Evolutionary conservation across 1,140 invertebrate species (phyloP), one percentile per base, ranked within the genome.

Genomic region (Drosophila albomicans): DNA sequence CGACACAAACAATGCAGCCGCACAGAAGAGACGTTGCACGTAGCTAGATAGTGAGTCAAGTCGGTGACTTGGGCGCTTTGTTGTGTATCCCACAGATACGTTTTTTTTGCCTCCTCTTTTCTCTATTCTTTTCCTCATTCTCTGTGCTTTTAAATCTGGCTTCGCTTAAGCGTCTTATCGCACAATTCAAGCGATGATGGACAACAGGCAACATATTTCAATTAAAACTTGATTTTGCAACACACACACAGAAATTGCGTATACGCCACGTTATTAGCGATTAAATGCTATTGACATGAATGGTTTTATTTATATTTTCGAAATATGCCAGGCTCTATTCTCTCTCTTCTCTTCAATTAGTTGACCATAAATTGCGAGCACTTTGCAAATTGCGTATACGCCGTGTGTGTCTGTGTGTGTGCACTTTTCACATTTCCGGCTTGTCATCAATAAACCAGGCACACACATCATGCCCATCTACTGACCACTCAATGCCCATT

Each of bases 51-150:
- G 30, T 49, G 76, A 82, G 76, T 78, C 82, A 87, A 86, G 79
- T 73, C 59, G 69, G 68, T 62, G 61, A 38, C 35, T 78, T 75
- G 75, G 81, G 75, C 54, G 66, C 59, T 45, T 46, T 75, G 72
- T 54, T 75, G 72, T 84, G 72, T 77, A 80, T 84, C 77, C 51
- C 56, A 66, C 68, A 70, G 71, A 77, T 79, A 71, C 72, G 52
- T 76, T 69, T 25, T 20, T 52, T 76, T 69, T 70, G 15, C 41
- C 62, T 43, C 41, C 10, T 52, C 72, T 69, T 67, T 20, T 57
- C 62, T 51, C 41, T 70, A 41, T 61, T 69, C 15, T 15, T 5
- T 25, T 75, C 35, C 8, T 7, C 35, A 38, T n/a, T 15, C 15
- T 10, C 32, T 54, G 6, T 16, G 13, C 5, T 0, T 51, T 7